Percentiles rank a stretch among this genome's conserved stretches.
Conservation (phyloP, 2,113 vertebrate genomes). For the Leiothrix lutea region DNA sequence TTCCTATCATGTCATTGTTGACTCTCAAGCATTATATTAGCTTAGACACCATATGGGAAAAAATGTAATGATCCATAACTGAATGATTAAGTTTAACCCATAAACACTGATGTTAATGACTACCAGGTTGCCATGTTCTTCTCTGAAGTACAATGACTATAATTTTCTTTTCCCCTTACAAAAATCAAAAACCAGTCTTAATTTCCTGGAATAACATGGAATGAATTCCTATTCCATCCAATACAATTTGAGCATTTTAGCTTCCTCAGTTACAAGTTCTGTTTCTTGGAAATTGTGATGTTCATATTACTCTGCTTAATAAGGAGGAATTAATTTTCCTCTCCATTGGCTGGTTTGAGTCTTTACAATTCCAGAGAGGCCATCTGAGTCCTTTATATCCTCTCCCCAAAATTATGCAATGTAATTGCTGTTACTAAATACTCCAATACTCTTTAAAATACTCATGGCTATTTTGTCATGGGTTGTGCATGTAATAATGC, state of each 20-base stretch:
- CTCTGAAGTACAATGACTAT: background rate
- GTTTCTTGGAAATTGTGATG: constrained; percentile 16
- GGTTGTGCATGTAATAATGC: background rate
- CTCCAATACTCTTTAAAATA: background rate
- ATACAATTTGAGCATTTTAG: background rate
- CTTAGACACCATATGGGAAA: background rate
- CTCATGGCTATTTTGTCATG: background rate
- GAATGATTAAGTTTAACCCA: background rate
- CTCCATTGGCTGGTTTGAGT: background rate
- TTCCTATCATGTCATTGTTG: background rate
- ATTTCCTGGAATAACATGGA: background rate
- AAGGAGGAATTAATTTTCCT: constrained; percentile 6
- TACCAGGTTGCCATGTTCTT: constrained; percentile 9
- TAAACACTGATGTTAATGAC: constrained; percentile 28
- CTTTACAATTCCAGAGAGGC: background rate
- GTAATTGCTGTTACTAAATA: background rate
- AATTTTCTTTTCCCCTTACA: background rate
- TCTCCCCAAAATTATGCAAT: background rate
- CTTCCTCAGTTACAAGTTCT: background rate
- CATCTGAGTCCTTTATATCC: background rate
- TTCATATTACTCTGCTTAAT: background rate
- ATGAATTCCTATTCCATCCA: background rate
- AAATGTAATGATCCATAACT: background rate
- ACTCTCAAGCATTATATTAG: background rate
- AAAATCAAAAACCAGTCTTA: background rate